Evolutionary conservation across 2,797 vertebrate species (phyloP).

Genomic region (Coilia nasus): DNA sequence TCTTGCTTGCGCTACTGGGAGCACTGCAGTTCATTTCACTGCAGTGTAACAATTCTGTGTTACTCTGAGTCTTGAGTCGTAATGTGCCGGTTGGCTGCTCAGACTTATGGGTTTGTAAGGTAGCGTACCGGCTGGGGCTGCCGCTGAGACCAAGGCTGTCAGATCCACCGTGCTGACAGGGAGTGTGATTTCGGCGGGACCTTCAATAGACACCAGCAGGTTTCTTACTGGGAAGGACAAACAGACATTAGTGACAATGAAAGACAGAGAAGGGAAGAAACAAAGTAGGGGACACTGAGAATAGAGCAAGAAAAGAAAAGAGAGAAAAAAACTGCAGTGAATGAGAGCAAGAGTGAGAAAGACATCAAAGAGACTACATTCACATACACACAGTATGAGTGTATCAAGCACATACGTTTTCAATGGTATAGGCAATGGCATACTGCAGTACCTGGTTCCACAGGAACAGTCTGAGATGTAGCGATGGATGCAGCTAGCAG

Average conservation of each 20-base stretch:
- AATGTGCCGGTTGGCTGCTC: neutral
- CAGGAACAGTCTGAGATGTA: slow-evolving; percentile 29
- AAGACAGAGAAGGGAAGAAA: neutral
- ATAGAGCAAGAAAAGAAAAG: neutral
- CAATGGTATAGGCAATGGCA: neutral
- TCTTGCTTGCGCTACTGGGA: no score
- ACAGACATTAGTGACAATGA: neutral
- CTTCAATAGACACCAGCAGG: slow-evolving; percentile 72
- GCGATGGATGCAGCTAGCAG: slow-evolving; percentile 31
- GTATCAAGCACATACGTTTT: neutral
- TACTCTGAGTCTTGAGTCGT: no score
- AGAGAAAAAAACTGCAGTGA: neutral
- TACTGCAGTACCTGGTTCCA: slow-evolving; percentile 57
- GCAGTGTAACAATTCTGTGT: no score
- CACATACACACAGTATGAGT: neutral
- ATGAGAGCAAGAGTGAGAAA: neutral
- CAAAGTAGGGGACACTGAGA: neutral
- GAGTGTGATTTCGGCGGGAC: slow-evolving; percentile 64
- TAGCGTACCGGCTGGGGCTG: slow-evolving; percentile 68
- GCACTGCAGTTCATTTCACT: no score
- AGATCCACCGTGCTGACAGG: slow-evolving; percentile 70
- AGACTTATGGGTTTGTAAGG: neutral
- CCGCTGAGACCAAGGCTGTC: slow-evolving; percentile 66
- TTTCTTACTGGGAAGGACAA: slow-evolving; percentile 59
- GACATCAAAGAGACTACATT: neutral